Evolutionary conservation across 2,797 vertebrate species (phyloP).

Genomic region (Alca torda): DNA sequence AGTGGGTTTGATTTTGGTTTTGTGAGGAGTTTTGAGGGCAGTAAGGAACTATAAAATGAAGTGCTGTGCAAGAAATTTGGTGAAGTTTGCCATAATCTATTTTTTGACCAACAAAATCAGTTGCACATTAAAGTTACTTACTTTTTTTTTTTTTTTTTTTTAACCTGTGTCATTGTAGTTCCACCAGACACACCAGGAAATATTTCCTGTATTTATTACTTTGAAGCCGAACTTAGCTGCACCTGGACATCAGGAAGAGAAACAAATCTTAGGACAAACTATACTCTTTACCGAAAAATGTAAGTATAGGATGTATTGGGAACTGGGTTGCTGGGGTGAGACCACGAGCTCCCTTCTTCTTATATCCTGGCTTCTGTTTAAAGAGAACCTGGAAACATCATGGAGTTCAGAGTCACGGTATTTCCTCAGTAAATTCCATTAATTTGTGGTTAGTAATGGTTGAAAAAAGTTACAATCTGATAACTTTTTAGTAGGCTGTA

Average conservation of each 20-base stretch:
- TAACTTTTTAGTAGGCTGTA: neutral
- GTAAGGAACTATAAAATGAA: neutral
- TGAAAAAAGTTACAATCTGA: neutral
- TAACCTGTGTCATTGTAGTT: constrained; percentile 46
- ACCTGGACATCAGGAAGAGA: constrained; percentile 53
- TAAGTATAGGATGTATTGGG: neutral
- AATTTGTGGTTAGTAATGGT: neutral
- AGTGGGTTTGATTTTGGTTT: neutral
- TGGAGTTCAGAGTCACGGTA: neutral
- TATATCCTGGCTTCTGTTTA: neutral
- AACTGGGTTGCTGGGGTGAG: neutral
- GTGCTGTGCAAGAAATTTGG: neutral
- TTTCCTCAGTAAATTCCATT: neutral
- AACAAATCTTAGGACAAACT: neutral
- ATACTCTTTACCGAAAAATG: constrained; percentile 15
- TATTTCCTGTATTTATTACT: constrained; percentile 64
- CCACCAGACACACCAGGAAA: constrained; percentile 69
- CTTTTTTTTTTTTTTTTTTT: neutral
- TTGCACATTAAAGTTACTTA: neutral
- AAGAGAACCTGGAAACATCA: neutral
- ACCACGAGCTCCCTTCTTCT: neutral
- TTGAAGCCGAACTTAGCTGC: neutral
- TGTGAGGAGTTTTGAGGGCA: neutral
- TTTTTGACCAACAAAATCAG: neutral
- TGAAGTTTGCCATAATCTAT: neutral